Base-by-base conservation (phyloP, 2,888 invertebrate genomes). In the Perdita meconis region DNA sequence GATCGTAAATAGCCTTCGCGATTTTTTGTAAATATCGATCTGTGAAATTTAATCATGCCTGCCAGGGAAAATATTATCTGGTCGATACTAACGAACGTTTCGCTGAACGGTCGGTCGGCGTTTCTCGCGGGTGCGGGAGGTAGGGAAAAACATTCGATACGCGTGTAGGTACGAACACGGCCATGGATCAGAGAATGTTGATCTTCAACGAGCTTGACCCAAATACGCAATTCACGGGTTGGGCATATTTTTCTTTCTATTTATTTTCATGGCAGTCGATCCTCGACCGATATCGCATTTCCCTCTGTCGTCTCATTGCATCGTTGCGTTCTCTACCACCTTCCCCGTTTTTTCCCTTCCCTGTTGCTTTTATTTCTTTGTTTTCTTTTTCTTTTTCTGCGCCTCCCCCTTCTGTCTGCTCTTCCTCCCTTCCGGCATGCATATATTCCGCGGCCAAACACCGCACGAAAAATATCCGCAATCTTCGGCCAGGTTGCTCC, bases 171-270 rank as follows among this genome's bases (percentile, higher is more conserved):
- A 44, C 59, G 13, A 34, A 47, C 47, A 8, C n/a, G n/a, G 22
- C 38, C 38, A 51, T 61, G 56, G 64, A 69, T 63, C 70, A 38
- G 59, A 42, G 68, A 66, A 66, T 64, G 42, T 63, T 66, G 63
- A 68, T 75, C 66, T 67, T 75, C 64, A 77, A 72, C 74, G 63
- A 71, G 75, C 53, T 80, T 78, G 78, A 83, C 68, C 75, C 51
- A 83, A 75, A 83, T 80, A 70, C 69, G 70, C 60, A 50, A 63
- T 50, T 57, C 78, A 24, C 56, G 51, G 60, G 47, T 51, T 57
- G 71, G 67, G 34, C 51, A 77, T 74, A 73, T 82, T 77, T 83
- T 74, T 77, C 72, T 76, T 82, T 72, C 74, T 74, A 78, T 78
- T 78, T 81, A 83, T 80, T 82, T 75, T 75, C 56, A 60, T 72